Conservation (phyloP, 2,113 vertebrate genomes). For the Toxotes chatareus region DNA sequence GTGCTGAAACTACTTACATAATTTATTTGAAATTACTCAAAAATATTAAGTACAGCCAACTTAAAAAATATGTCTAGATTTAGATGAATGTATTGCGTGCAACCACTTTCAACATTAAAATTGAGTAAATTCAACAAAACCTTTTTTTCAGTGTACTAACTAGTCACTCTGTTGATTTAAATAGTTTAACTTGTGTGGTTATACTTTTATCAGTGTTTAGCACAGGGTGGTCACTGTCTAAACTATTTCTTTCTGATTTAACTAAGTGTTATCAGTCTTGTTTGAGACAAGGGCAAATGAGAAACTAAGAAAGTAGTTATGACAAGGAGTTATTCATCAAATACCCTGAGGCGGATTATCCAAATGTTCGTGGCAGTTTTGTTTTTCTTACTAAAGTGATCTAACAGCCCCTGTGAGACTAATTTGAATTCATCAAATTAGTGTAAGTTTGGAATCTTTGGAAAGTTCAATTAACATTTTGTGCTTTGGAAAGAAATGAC, state of each 20-base stretch:
- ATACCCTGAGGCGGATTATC: not conserved
- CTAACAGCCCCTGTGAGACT: slow-evolving; percentile 17
- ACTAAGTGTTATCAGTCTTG: not conserved
- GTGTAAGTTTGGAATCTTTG: slow-evolving; percentile 1
- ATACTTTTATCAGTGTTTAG: not conserved
- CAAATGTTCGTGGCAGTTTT: slow-evolving; percentile 29
- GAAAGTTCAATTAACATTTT: slow-evolving; percentile 30
- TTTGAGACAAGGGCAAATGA: not conserved
- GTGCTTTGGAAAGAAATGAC: slow-evolving; percentile 8
- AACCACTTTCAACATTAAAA: no score
- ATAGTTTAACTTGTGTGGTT: not conserved
- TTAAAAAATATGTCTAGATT: no score
- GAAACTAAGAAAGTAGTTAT: slow-evolving; percentile 11
- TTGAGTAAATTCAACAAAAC: no score
- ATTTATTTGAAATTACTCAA: no score
- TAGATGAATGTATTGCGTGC: no score
- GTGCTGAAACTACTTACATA: no score
- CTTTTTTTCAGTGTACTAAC: not conserved
- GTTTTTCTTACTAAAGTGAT: slow-evolving; percentile 17
- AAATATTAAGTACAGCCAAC: no score
- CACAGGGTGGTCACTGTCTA: not conserved
- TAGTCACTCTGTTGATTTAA: not conserved
- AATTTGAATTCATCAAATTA: slow-evolving; percentile 28
- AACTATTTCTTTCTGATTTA: slow-evolving; percentile 3
- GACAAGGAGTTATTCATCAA: slow-evolving; percentile 1